Base-by-base conservation (phyloP, 2,113 vertebrate genomes). In the Anarrhichthys ocellatus region DNA sequence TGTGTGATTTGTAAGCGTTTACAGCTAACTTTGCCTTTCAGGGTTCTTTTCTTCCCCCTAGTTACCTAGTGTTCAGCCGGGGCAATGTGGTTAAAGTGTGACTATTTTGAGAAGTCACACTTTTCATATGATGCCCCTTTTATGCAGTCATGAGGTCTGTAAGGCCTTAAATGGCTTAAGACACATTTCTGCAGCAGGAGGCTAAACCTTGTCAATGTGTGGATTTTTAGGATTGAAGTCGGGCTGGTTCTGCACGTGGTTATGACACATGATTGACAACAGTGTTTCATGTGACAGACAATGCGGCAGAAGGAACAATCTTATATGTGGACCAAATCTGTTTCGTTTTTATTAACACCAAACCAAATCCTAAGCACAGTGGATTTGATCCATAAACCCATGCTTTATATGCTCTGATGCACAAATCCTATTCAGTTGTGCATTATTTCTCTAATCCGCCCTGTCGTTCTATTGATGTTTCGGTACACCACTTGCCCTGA, bases 141-240 rank as follows among this genome's bases (percentile, higher is more conserved):
- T 80, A 73, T 90, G 63, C 38, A 78, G 88, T 93, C 94, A 95
- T 73, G 85, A 72, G 94, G 72, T 86, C 75, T 87, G 63, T 87
- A 87, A 91, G 83, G 70, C 91, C 91, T 91, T 92, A 92, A 94
- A 93, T 87, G 78, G 87, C 92, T 93, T 92, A 90, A 83, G 63
- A 84, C 73, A 76, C 66, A 56, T 73, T 86, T 85, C 32, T 66
- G 40, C 48, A 74, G 38, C 44, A 59, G 34, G 70, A 76, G 81
- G 29, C 67, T 75, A 87, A 70, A 29, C 14, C 83, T 82, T 80
- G 59, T 81, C 42, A 81, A 78, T 80, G 62, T 80, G 42, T 76
- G 32, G 67, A 71, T 42, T 24, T 78, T 77, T 72, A 65, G 8
- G 18, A 58, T 83, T 38, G 22, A 24, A 67, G 71, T 56, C 34